Evolutionary conservation across 2,888 invertebrate genomes (phyloP), one percentile per base, ranked within the genome.

Genomic region (Synergus itoensis): DNA sequence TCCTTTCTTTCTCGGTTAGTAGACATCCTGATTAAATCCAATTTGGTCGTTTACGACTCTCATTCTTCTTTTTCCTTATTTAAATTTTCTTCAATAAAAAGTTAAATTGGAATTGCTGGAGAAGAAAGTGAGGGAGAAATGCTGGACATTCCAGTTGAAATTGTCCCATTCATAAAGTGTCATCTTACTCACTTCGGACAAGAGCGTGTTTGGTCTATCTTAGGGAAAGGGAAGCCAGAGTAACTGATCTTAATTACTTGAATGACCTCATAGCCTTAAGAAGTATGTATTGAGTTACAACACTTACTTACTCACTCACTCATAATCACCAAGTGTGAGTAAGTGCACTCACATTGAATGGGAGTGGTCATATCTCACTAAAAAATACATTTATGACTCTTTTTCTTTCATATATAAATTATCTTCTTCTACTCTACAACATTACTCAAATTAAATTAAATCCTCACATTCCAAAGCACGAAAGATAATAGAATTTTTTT

Each of bases 211-310:
- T 53, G 5, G 53, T n/a, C 28, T 36, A n/a, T 9, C 69, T 73
- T 16, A n/a, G 28, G 36, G 53, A 73, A 36, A 86, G 83, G 84
- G 89, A 88, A 88, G 88, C 82, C 87, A 85, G 85, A 88, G 88
- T 88, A 91, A 91, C 87, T 89, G 88, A 87, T 89, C 90, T 91
- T 92, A 91, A 92, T 92, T 91, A 91, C 89, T 88, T 86, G 86
- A 88, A 91, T 92, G 92, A 92, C 90, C 90, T 92, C 91, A 91
- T 90, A 89, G 86, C 87, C 88, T 88, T 86, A 84, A 86, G 88
- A 88, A 87, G 88, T 89, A 87, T 90, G 88, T 89, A 87, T 90
- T 88, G 88, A 88, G 88, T 89, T 88, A 89, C 90, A 89, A 60
- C 80, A 57, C 76, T 45, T 41, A 18, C 18, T 43, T 12, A 12